Evolutionary conservation across 2,113 vertebrate species (phyloP), one percentile per base, ranked within the genome.

Genomic region (Muntiacus reevesi): DNA sequence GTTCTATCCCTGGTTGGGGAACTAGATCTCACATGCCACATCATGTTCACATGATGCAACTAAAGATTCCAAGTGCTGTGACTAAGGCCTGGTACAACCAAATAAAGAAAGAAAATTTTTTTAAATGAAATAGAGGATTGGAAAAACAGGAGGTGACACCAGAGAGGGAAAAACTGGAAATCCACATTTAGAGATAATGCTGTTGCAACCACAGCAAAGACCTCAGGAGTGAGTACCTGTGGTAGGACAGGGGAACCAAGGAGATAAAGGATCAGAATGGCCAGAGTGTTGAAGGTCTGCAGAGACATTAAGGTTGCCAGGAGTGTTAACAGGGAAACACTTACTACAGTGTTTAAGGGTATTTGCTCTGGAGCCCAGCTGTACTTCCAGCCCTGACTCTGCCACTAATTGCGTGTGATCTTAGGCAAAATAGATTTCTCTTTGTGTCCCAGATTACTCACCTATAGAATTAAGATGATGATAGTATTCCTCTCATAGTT

Each of bases 311-410:
- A 52, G 19, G 40, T 71, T 57, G 11, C 36, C 57, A 25, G 50
- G 28, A 81, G 47, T 40, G 17, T 4, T 8, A 13, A 57, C 47
- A 62, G n/a, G 23, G 59, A 82, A 91, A 55, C 30, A 15, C 43
- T 59, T 36, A 2, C 13, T 5, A 1, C 5, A 0, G 47, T 16
- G 23, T 62, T 54, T 47, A 36, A 54, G 12, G 6, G 2, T 2
- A 0, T 8, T 1, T 30, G 15, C 59, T 23, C 33, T 30, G 28
- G 62, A 57, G 15, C 36, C 55, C 82, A 15, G 28, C 55, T 87
- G 14, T 12, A 13, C 47, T 36, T 62, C 81, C 47, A 54, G 2
- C 12, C 40, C 67, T 33, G 54, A 62, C 13, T 45, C 71, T 43
- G 21, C 43, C 36, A 50, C 60, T 64, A 50, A 14, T 62, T 54